Base-by-base conservation (phyloP, 2,888 invertebrate species). In the Amphiduros pacificus region DNA sequence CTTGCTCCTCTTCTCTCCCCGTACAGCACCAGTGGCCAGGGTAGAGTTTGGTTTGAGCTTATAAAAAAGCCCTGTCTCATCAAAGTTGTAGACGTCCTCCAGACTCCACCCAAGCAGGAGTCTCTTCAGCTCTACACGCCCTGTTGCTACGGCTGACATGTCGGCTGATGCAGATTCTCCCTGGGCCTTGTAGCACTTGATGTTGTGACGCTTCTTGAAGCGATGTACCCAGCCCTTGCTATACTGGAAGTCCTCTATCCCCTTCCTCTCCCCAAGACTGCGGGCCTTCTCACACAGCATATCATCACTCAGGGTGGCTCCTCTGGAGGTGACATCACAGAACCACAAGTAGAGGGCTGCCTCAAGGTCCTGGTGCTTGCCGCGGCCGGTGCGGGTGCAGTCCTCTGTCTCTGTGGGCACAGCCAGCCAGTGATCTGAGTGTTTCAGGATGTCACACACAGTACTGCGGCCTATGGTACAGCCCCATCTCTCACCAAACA, bases 61-160 rank as follows among this genome's bases (percentile, higher is more conserved):
- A 52, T 56, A 65, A 31, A 67, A 69, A 22, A 66, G 27, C 24
- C 60, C 66, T 9, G 66, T 62, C 29, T 66, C 64, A 31, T 64
- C 66, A n/a, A 68, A 32, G 55, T 68, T 68, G 60, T 51, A 66
- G 32, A 68, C 57, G 57, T 66, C 61, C 14, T 62, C 50, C 3
- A 58, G 59, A 14, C 55, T 36, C 41, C 63, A 68, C 31, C 58
- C 56, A n/a, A 32, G 14, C 5, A 65, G 40, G 14, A 61, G 31
- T 14, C n/a, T 22, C 6, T 50, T 41, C 17, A 56, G 56, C 5
- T 41, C 17, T 5, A 17, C 41, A 20, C 44, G 22, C 28, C 56
- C 41, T 11, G 22, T n/a, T 27, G 9, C 28, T 1, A 56, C 56
- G 20, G 20, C n/a, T 6, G 1, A 26, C 2, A 17, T 17, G 26